A percentile compares a stretch with the other conserved stretches of the same genome.
Conservation (phyloP, 2,797 vertebrate genomes). For the Cuniculus paca region DNA sequence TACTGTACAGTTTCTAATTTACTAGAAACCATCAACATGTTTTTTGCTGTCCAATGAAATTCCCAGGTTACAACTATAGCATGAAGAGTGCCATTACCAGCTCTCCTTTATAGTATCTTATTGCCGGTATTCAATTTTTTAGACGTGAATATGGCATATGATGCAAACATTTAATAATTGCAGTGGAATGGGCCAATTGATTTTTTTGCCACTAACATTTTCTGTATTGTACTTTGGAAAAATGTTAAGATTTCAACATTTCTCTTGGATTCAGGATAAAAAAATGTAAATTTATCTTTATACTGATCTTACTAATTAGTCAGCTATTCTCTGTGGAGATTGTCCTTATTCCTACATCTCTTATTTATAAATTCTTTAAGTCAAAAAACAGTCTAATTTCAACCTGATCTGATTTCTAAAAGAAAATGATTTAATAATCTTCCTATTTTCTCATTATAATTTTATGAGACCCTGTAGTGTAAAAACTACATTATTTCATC, state of each 20-base stretch:
- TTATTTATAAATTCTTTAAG: conserved; percentile 51
- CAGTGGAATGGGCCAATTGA: not conserved
- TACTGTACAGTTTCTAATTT: not conserved
- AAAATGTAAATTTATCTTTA: conserved; percentile 59
- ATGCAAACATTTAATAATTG: conserved; percentile 62
- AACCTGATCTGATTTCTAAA: conserved; percentile 59
- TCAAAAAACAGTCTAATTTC: conserved; percentile 49
- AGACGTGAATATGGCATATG: not conserved
- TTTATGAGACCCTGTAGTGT: not conserved
- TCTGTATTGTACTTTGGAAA: conserved; percentile 32
- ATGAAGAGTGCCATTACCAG: not conserved
- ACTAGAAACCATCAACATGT: not conserved
- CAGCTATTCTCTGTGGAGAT: conserved; percentile 23
- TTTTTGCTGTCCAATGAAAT: not conserved
- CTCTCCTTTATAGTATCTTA: not conserved
- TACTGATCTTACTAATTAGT: conserved; percentile 17
- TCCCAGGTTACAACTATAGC: not conserved
- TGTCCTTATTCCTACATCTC: conserved; percentile 19
- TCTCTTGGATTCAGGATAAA: conserved; percentile 32
- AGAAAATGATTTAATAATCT: conserved; percentile 57
- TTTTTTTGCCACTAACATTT: conserved; percentile 67
- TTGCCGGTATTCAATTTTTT: conserved; percentile 23
- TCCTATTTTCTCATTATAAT: conserved; percentile 59
- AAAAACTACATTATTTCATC: conserved; percentile 41
- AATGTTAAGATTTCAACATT: conserved; percentile 47